Base-by-base conservation (phyloP, 2,888 invertebrate genomes). In the Diaperis boleti region DNA sequence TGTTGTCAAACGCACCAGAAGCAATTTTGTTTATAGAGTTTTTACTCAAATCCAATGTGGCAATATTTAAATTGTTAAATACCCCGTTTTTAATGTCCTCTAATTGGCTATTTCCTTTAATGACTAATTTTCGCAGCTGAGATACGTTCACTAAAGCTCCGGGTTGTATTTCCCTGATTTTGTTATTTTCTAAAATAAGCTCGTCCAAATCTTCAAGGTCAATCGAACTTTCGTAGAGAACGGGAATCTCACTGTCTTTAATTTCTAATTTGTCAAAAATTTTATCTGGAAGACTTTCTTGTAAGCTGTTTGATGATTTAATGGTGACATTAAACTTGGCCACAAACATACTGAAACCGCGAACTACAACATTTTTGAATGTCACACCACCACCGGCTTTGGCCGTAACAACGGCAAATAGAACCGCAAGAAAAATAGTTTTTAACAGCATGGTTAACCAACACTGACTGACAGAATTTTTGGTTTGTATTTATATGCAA, bases 281-380 rank as follows among this genome's bases (percentile, higher is more conserved):
- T 37, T 57, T 54, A 35, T 60, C 61, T 3, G 76, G 75, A 7
- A 76, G 35, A 44, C 67, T 61, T 22, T 71, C 73, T 54, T 72
- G 72, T 3, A 76, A 55, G 31, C 47, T 69, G 35, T 71, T 69
- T 0, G 73, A 69, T 0, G 60, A 64, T 3, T 42, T 4, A 11
- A 76, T 73, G 1, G 59, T 68, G 44, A 62, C 69, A 13, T 72
- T 69, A 55, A 74, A 74, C 62, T 74, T 76, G 39, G 70, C 65
- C 0, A 67, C 70, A 42, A 63, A 73, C 11, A 73, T 60, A 57
- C 68, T 71, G 22, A 70, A 74, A 8, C 71, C 72, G 11, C 64
- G 59, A 44, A 75, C 65, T 1, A 69, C 69, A 1, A 75, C 75
- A 69, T 76, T 69, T 61, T 72, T 68, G 29, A 75, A 76, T n/a